These are phyloP conservation scores for Danio jaintianensis DNA, from an alignment of 2,797 vertebrate species.

Conservation along the genomic window DNA sequence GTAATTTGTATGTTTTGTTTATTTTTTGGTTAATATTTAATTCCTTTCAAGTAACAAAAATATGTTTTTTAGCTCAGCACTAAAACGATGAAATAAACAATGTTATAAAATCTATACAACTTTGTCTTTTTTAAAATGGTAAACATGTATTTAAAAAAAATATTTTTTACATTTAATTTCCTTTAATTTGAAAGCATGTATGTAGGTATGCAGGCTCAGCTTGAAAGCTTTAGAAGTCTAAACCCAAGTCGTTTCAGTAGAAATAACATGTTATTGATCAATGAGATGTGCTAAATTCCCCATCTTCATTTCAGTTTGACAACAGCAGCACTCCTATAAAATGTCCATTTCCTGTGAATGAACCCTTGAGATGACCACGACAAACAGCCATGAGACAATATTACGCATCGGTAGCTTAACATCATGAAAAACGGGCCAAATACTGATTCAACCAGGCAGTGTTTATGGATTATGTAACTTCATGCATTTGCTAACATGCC, in stretches of 20 bases:
- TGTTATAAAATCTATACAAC: too few species aligned
- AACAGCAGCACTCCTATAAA: not conserved
- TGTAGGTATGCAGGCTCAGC: too few species aligned
- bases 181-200: too few species aligned
- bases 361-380: conserved; percentile 24
- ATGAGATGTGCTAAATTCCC: not conserved
- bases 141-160: too few species aligned
- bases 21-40: too few species aligned
- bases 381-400: conserved; percentile 18
- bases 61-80: too few species aligned
- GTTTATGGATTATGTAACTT: conserved; percentile 44
- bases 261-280: not conserved
- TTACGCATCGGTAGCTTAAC: conserved; percentile 38
- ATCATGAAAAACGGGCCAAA: conserved; percentile 35
- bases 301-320: not conserved
- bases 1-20: too few species aligned
- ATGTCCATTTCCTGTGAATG: conserved; percentile 1
- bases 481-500: conserved; percentile 35
- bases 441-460: conserved; percentile 30
- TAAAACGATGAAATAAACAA: too few species aligned
- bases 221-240: too few species aligned
- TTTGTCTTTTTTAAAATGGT: too few species aligned
- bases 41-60: too few species aligned
- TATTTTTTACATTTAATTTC: too few species aligned
- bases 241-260: not conserved